Evolutionary conservation across 2,797 vertebrate genomes (phyloP), one percentile per base, ranked within the genome.

Genomic region (Xiphophorus birchmanni): DNA sequence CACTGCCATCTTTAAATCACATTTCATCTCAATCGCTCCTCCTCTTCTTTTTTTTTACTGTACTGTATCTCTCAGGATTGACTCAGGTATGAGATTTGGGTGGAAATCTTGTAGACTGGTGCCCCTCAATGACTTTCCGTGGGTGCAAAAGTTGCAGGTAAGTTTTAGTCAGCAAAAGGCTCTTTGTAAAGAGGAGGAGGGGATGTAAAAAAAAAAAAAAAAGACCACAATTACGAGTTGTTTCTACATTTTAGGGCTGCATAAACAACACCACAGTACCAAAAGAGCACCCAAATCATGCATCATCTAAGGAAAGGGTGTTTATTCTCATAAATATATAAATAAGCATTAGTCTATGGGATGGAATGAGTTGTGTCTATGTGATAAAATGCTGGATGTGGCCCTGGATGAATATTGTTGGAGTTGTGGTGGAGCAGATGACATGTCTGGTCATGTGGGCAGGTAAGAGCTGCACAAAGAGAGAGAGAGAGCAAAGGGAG

Each of bases 361-460:
- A 21, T 76, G 56, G 5, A 78, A 73, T 73, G 45, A 76, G 79
- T 17, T 47, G 40, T 42, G 26, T 35, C 29, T 76, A 76, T 77
- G 80, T 73, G 35, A 81, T 74, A n/a, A 65, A 80, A 65, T n/a
- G 65, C 21, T 5, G 78, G 18, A 56, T 77, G 56, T 80, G 82
- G 75, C 85, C 65, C 86, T 77, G 0, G 48, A 75, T 80, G 81
- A 72, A 76, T 77, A 76, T 56, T 88, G 69, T 74, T 82, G 79
- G 69, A 82, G 80, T n/a, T n/a, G 54, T 60, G 74, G 87, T 81
- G 69, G 80, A 80, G 75, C 74, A 47, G 80, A 79, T 91, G 92
- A 92, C 95, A 93, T 95, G 96, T 95, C 95, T 95, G 93, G 92
- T 96, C 96, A 94, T 96, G 96, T 92, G 89, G 90, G 81, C 90